phyloP scores from a whole-genome alignment of 1,140 invertebrate species.

The Melipona quadrifasciata region DNA sequence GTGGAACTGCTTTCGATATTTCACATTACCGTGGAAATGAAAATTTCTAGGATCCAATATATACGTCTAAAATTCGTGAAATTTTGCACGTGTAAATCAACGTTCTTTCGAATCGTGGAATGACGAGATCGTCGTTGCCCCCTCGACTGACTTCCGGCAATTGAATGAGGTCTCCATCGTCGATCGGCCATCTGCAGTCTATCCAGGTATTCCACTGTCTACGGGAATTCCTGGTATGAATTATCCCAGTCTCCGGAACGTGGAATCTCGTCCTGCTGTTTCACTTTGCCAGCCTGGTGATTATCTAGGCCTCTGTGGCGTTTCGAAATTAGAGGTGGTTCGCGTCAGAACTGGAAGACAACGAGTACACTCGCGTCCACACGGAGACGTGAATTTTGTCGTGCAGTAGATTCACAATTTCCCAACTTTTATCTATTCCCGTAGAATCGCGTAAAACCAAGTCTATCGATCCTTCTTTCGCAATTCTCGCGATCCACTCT shows the following conservation, averaged over 20 bases:
- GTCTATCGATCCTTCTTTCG: no score
- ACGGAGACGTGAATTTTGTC: no score
- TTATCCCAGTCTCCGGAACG: neutral
- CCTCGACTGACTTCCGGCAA: neutral
- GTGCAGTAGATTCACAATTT: no score
- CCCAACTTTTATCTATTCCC: no score
- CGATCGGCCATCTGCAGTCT: neutral
- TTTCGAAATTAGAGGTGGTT: neutral
- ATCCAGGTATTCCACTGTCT: neutral
- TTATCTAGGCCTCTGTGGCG: neutral
- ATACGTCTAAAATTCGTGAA: slow-evolving; percentile 56
- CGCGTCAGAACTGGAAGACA: neutral
- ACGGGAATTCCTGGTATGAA: slow-evolving; percentile 19
- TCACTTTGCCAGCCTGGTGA: neutral
- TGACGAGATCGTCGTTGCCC: neutral
- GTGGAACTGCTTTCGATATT: no score
- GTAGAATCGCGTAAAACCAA: no score
- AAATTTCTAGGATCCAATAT: no score
- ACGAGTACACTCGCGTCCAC: no score
- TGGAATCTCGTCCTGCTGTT: neutral
- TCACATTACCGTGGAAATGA: no score
- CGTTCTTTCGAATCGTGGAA: slow-evolving; percentile 42
- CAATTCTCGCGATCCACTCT: no score
- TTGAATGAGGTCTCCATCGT: slow-evolving; percentile 30
- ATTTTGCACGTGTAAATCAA: slow-evolving; percentile 56